Conservation (phyloP, 1,140 invertebrate genomes). For the Nylanderia fulva region DNA sequence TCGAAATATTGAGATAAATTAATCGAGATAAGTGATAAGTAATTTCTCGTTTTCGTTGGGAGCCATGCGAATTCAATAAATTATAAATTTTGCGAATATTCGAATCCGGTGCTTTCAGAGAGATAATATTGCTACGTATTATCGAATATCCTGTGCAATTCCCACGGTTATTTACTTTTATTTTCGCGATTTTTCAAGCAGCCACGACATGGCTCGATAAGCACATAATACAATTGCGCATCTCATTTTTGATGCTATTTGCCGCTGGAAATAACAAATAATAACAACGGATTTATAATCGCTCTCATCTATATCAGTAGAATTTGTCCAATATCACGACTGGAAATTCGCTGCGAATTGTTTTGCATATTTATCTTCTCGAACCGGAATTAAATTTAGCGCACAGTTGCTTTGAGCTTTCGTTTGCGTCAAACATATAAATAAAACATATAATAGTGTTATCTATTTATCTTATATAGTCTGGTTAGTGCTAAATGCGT, state of each 20-base stretch:
- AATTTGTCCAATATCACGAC: constrained; percentile 15
- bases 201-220: neutral
- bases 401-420: neutral
- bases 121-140: neutral
- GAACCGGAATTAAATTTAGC: neutral
- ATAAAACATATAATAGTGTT: too few relatives aligned
- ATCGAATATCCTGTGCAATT: neutral
- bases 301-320: neutral
- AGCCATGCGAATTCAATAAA: neutral
- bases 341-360: constrained; percentile 1
- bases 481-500: neutral
- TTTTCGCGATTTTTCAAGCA: constrained; percentile 16
- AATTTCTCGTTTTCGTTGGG: neutral
- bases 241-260: constrained; percentile 37
- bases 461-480: too few relatives aligned
- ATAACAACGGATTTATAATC: constrained; percentile 23
- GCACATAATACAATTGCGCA: constrained; percentile 21
- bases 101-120: neutral
- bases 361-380: constrained; percentile 6
- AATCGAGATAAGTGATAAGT: neutral
- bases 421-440: neutral
- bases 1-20: neutral
- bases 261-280: neutral
- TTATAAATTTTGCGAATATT: constrained; percentile 9
- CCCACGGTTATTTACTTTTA: neutral